These are phyloP conservation scores for Synergus japonicus DNA, from an alignment of 2,888 invertebrate genomes.

Conservation along the genomic window DNA sequence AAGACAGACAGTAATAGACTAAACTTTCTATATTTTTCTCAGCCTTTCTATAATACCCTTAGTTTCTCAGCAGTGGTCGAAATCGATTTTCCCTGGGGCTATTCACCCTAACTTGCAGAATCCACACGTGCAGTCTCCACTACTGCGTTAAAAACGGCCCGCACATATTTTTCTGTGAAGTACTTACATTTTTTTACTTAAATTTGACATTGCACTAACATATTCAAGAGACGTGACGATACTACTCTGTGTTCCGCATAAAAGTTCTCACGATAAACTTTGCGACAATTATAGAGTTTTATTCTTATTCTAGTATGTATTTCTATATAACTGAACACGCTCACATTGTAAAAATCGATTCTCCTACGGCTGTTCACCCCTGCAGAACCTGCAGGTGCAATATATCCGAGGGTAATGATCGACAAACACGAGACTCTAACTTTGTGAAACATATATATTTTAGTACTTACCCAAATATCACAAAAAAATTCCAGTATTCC, in stretches of 20 bases:
- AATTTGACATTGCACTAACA: not conserved
- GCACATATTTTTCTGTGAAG: not conserved
- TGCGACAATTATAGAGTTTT: not conserved
- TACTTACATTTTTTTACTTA: not conserved
- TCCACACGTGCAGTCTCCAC: slow-evolving; percentile 57
- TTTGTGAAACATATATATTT: not conserved
- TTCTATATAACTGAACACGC: not conserved
- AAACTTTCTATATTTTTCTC: slow-evolving; percentile 7
- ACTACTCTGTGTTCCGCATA: not conserved
- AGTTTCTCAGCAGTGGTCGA: slow-evolving; percentile 48
- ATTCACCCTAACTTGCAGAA: slow-evolving; percentile 64
- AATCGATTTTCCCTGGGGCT: slow-evolving; percentile 68
- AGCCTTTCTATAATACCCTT: slow-evolving; percentile 31
- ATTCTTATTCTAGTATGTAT: slow-evolving; percentile 18
- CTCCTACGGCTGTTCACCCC: slow-evolving; percentile 53
- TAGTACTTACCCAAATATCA: not conserved
- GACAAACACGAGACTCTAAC: slow-evolving; percentile 39
- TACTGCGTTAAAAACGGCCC: not conserved
- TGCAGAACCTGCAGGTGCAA: slow-evolving; percentile 50
- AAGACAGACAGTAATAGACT: not conserved
- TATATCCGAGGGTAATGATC: slow-evolving; percentile 52
- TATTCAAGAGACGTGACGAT: not conserved
- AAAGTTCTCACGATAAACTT: not conserved
- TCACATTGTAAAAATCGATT: slow-evolving; percentile 48
- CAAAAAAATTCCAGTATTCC: not conserved